phyloP scores from a whole-genome alignment of 2,888 invertebrate genomes.

The Branchellion lobata region DNA sequence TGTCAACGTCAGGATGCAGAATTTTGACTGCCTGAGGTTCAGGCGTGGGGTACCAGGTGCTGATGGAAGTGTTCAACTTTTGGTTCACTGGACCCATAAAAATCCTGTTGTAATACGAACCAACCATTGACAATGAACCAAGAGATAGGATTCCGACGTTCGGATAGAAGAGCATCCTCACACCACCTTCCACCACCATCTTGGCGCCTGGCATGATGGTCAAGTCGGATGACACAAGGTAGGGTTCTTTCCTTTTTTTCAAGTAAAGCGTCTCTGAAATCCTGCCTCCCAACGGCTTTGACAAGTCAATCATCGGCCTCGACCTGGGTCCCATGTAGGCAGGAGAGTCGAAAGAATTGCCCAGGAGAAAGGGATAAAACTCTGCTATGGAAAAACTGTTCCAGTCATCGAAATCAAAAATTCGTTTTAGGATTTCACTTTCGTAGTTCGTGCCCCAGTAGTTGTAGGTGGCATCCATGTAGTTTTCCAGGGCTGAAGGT shows the following conservation, averaged over 20 bases:
- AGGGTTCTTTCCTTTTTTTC: slow-evolving; percentile 54
- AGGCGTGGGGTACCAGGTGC: background rate
- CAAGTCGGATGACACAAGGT: slow-evolving; percentile 76
- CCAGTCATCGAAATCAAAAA: slow-evolving; percentile 99
- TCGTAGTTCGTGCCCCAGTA: slow-evolving; percentile 90
- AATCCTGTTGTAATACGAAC: slow-evolving; percentile 63
- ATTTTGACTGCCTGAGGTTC: slow-evolving; percentile 3
- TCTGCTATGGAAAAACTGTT: slow-evolving; percentile 92
- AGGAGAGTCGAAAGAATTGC: slow-evolving; percentile 58
- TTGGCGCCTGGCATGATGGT: slow-evolving; percentile 93
- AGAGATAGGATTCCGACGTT: slow-evolving; percentile 92
- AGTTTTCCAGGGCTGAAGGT: slow-evolving; percentile 82
- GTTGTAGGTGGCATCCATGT: slow-evolving; percentile 84
- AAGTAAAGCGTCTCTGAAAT: slow-evolving; percentile 66
- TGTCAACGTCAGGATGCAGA: slow-evolving; percentile 38
- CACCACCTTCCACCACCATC: slow-evolving; percentile 82
- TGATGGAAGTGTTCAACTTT: background rate
- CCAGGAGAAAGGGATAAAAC: slow-evolving; percentile 82
- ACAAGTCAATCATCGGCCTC: slow-evolving; percentile 54
- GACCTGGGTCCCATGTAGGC: slow-evolving; percentile 54
- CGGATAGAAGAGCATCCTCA: slow-evolving; percentile 86
- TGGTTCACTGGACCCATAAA: slow-evolving; percentile 47
- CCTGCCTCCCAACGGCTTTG: slow-evolving; percentile 64
- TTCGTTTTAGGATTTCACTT: slow-evolving; percentile 74
- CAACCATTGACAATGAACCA: slow-evolving; percentile 82